Evolutionary conservation across 2,888 invertebrate species (phyloP).

Genomic region (Malthinus seriepunctatus): DNA sequence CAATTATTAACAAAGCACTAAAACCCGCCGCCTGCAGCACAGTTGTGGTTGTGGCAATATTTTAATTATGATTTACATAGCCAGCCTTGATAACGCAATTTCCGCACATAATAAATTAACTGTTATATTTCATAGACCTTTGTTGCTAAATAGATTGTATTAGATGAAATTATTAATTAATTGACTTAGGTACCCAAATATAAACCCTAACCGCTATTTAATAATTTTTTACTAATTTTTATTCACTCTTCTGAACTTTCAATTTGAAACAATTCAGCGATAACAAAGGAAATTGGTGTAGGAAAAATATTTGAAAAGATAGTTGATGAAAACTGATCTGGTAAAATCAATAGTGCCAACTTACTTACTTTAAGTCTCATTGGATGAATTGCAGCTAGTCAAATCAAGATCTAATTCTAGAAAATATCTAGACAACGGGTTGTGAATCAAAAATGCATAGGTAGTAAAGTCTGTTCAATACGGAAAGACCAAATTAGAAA

Average conservation of each 20-base stretch:
- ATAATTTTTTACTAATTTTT: not conserved
- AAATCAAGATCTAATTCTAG: too few species aligned
- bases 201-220: not conserved
- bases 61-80: slow-evolving; percentile 53
- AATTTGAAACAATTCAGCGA: not conserved
- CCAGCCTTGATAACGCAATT: slow-evolving; percentile 47
- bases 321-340: too few species aligned
- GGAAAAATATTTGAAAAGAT: not conserved
- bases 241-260: not conserved
- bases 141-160: slow-evolving; percentile 32
- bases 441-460: too few species aligned
- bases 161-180: slow-evolving; percentile 43
- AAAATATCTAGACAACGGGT: too few species aligned
- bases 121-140: slow-evolving; percentile 37
- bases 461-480: too few species aligned
- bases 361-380: too few species aligned
- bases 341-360: too few species aligned
- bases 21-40: slow-evolving; percentile 43
- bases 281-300: not conserved
- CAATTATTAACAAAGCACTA: slow-evolving; percentile 53
- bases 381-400: too few species aligned
- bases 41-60: slow-evolving; percentile 49
- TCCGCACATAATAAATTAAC: slow-evolving; percentile 50
- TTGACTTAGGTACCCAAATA: slow-evolving; percentile 23
- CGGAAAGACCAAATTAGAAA: too few species aligned